Conservation (phyloP, 2,888 invertebrate species). For the Boloria selene region DNA sequence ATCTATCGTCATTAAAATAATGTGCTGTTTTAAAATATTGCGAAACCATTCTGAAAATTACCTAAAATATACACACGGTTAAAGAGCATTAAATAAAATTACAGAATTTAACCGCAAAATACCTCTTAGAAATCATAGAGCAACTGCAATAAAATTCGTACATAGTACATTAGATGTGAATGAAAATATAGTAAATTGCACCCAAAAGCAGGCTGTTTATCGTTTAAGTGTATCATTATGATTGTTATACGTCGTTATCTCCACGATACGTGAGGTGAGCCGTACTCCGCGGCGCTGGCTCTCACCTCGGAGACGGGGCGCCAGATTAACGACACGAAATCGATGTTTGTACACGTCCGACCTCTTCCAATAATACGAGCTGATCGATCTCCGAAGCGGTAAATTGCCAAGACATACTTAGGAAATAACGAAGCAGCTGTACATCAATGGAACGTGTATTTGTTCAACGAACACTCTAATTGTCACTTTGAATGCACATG, state of each 20-base stretch:
- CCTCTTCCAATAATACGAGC: constrained; percentile 78
- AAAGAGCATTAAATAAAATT: constrained; percentile 34
- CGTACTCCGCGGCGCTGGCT: constrained; percentile 55
- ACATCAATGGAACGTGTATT: constrained; percentile 57
- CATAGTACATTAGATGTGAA: constrained; percentile 37
- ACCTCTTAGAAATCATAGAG: constrained; percentile 33
- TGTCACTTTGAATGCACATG: constrained; percentile 57
- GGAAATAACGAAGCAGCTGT: constrained; percentile 70
- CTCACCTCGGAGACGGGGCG: constrained; percentile 67
- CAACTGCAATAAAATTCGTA: constrained; percentile 33
- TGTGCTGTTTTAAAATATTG: not conserved
- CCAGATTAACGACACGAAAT: constrained; percentile 78
- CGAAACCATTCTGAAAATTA: constrained; percentile 6
- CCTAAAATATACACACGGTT: constrained; percentile 22
- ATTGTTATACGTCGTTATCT: constrained; percentile 69
- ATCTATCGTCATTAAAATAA: constrained; percentile 7
- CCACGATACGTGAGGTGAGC: constrained; percentile 73
- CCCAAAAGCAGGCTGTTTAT: constrained; percentile 38
- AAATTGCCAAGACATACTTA: constrained; percentile 76
- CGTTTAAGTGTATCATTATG: constrained; percentile 61
- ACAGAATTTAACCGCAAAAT: constrained; percentile 29
- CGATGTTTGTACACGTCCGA: constrained; percentile 82
- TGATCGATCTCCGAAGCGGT: constrained; percentile 75
- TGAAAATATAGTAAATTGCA: constrained; percentile 39
- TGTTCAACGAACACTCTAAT: constrained; percentile 58